Evolutionary conservation across 1,140 invertebrate species (phyloP).

Genomic region (Platorchestia sp.): DNA sequence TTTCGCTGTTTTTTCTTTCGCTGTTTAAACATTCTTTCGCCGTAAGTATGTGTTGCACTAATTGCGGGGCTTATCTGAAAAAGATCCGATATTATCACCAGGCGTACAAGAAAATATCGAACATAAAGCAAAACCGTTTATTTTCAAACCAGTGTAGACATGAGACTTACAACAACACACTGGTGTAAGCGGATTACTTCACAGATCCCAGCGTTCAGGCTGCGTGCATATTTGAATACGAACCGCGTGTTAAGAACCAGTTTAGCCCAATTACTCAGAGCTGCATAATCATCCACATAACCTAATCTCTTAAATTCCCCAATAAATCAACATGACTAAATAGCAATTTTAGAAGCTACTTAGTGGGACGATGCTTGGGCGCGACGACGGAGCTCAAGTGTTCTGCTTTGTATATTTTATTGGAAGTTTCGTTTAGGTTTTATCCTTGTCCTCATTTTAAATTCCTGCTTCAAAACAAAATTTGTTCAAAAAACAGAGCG

Average conservation of each 20-base stretch:
- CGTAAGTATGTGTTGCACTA: too few relatives aligned
- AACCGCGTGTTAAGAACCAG: background rate
- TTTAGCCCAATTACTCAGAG: background rate
- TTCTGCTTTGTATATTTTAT: background rate
- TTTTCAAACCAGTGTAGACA: too few relatives aligned
- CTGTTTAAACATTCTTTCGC: too few relatives aligned
- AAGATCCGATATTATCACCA: too few relatives aligned
- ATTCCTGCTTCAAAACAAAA: background rate
- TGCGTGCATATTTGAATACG: background rate
- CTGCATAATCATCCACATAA: background rate
- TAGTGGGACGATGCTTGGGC: background rate
- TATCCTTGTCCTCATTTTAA: background rate
- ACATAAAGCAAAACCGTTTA: too few relatives aligned
- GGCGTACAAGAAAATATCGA: too few relatives aligned
- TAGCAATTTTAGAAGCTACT: background rate
- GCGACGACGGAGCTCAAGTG: background rate
- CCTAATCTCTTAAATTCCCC: background rate
- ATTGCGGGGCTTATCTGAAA: too few relatives aligned
- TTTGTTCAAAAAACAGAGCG: too few relatives aligned
- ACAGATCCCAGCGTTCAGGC: background rate
- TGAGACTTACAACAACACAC: too few relatives aligned
- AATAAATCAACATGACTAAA: background rate
- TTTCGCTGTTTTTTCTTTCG: too few relatives aligned
- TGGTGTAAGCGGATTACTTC: too few relatives aligned
- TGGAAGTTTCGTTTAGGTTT: too few relatives aligned